Conservation (phyloP, 2,113 vertebrate species). For the Tupaia chinensis region DNA sequence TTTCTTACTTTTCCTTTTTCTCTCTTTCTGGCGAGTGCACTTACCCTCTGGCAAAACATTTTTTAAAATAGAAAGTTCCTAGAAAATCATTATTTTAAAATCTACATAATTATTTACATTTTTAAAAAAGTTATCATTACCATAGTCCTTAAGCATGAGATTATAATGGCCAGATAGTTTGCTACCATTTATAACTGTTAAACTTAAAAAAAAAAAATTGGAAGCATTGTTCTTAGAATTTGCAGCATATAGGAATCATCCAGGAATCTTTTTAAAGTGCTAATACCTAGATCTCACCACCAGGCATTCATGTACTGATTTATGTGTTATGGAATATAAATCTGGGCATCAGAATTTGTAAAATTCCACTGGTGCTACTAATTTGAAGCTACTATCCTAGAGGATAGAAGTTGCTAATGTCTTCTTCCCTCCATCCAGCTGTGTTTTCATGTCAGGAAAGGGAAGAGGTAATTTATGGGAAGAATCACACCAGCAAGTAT, state of each 20-base stretch:
- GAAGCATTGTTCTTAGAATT: neutral
- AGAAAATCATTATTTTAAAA: slow-evolving; percentile 62
- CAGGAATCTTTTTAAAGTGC: slow-evolving; percentile 28
- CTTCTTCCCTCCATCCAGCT: neutral
- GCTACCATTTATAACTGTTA: neutral
- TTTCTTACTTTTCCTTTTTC: too few species aligned
- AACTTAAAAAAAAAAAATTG: slow-evolving; percentile 3
- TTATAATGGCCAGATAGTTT: slow-evolving; percentile 11
- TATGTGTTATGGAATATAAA: neutral
- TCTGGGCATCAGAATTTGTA: neutral
- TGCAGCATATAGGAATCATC: neutral
- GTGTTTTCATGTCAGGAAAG: neutral
- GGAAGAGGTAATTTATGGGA: neutral
- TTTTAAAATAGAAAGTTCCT: neutral
- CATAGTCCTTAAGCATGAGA: slow-evolving; percentile 11
- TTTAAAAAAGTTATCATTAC: slow-evolving; percentile 47
- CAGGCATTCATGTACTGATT: neutral
- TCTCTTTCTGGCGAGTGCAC: too few species aligned
- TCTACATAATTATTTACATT: slow-evolving; percentile 35
- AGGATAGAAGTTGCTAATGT: neutral
- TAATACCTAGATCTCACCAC: neutral
- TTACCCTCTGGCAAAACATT: neutral
- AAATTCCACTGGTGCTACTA: neutral
- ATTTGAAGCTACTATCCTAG: slow-evolving; percentile 18
- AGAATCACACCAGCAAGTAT: slow-evolving; percentile 36